Evolutionary conservation across 2,888 invertebrate species (phyloP).

Genomic region (Carabus problematicus): DNA sequence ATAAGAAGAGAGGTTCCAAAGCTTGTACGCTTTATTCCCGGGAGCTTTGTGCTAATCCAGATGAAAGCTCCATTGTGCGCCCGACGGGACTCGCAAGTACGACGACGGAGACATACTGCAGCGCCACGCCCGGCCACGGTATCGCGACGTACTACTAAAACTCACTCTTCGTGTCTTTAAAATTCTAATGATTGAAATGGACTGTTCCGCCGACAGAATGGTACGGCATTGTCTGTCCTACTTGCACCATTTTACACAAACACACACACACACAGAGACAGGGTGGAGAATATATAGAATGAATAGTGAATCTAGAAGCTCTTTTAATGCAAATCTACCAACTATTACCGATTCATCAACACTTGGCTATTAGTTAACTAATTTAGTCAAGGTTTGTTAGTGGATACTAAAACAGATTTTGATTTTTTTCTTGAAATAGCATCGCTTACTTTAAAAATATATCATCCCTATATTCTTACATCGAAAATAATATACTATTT

Average conservation of each 20-base stretch:
- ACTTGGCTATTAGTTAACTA: too few species aligned
- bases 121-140: conserved; percentile 49
- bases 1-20: conserved; percentile 20
- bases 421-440: too few species aligned
- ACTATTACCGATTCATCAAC: too few species aligned
- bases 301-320: too few species aligned
- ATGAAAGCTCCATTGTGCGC: conserved; percentile 57
- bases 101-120: neutral
- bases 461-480: too few species aligned
- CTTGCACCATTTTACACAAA: neutral
- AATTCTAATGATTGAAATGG: conserved; percentile 58
- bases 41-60: conserved; percentile 55
- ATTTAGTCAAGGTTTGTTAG: too few species aligned
- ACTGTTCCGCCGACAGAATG: conserved; percentile 44
- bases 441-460: too few species aligned
- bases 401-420: too few species aligned
- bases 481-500: too few species aligned
- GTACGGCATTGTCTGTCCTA: conserved; percentile 5
- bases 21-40: conserved; percentile 37
- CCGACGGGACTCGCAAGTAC: conserved; percentile 53
- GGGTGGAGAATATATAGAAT: too few species aligned
- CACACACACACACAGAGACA: too few species aligned
- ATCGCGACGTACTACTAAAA: conserved; percentile 37
- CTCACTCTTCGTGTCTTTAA: conserved; percentile 52
- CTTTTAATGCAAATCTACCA: too few species aligned